These are phyloP conservation scores for Sandelia bainsii DNA, from an alignment of 2,797 vertebrate genomes.

Conservation along the genomic window DNA sequence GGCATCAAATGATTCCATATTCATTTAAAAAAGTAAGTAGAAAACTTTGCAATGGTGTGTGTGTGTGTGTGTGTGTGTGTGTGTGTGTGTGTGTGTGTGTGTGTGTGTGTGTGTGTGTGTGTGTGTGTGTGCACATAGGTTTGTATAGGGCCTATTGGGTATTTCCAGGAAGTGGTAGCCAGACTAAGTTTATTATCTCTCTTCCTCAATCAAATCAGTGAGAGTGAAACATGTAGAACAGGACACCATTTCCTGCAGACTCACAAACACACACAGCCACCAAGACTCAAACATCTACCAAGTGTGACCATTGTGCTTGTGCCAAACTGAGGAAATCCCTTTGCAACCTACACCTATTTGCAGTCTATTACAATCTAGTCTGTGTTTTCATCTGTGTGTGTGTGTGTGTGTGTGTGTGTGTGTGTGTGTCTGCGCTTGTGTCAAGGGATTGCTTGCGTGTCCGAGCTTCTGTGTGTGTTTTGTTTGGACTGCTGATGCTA, in stretches of 20 bases:
- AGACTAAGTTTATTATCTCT: conserved; percentile 78
- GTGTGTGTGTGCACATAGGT: background rate
- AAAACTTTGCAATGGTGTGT: background rate
- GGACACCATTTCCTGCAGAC: conserved; percentile 65
- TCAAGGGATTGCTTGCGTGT: conserved; percentile 15
- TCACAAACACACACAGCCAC: conserved; percentile 20
- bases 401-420: conserved; percentile 5
- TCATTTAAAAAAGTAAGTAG: conserved; percentile 7
- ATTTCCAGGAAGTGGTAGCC: conserved; percentile 75
- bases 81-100: conserved; percentile 10
- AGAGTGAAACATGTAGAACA: conserved; percentile 72
- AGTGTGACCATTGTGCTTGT: conserved; percentile 49
- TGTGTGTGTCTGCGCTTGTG: conserved; percentile 23
- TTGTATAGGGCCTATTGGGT: conserved; percentile 45
- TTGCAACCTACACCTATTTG: conserved; percentile 51
- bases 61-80: conserved; percentile 9
- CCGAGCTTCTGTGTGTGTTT: conserved; percentile 16
- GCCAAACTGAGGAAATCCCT: conserved; percentile 69
- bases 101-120: background rate
- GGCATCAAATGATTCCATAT: background rate
- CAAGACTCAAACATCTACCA: conserved; percentile 45
- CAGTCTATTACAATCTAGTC: conserved; percentile 28
- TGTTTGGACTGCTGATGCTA: conserved; percentile 63
- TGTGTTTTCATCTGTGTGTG: conserved; percentile 21
- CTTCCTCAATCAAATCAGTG: conserved; percentile 78